Conservation (phyloP, 2,888 invertebrate species). For the Nemotelus nigrinus region DNA sequence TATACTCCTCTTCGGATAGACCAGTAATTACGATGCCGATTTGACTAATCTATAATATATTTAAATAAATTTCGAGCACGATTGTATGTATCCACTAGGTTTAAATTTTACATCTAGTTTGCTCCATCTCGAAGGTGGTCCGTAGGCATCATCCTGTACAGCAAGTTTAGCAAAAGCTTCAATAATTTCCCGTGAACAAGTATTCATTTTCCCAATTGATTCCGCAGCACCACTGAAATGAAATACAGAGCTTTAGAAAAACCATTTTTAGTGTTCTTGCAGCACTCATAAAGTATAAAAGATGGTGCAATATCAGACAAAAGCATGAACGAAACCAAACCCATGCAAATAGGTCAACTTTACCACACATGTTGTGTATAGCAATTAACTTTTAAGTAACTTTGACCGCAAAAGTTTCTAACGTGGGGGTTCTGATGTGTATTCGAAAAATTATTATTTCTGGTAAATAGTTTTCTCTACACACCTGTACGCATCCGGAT, state of each 20-base stretch:
- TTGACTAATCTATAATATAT: constrained; percentile 19
- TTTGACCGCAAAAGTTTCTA: not conserved
- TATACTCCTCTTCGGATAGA: constrained; percentile 16
- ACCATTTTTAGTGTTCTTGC: not conserved
- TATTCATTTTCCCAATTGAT: constrained; percentile 65
- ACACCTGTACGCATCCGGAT: constrained; percentile 66
- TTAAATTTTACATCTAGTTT: constrained; percentile 57
- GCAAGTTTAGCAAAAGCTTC: constrained; percentile 66
- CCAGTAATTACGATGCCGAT: constrained; percentile 29
- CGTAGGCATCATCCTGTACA: constrained; percentile 65
- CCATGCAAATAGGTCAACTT: not conserved
- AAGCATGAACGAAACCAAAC: not conserved
- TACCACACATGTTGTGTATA: not conserved
- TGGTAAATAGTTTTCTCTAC: constrained; percentile 49
- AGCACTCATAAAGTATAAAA: not conserved
- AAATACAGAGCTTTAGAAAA: not conserved
- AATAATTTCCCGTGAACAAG: constrained; percentile 65
- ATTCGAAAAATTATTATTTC: not conserved
- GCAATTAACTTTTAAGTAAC: not conserved
- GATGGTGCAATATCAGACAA: not conserved
- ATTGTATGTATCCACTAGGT: not conserved
- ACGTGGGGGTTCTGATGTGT: not conserved
- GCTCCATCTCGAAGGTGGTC: constrained; percentile 64
- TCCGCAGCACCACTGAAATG: constrained; percentile 64
- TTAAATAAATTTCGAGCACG: not conserved